phyloP scores from a whole-genome alignment of 1,140 invertebrate genomes.

The Drosophila bocqueti region DNA sequence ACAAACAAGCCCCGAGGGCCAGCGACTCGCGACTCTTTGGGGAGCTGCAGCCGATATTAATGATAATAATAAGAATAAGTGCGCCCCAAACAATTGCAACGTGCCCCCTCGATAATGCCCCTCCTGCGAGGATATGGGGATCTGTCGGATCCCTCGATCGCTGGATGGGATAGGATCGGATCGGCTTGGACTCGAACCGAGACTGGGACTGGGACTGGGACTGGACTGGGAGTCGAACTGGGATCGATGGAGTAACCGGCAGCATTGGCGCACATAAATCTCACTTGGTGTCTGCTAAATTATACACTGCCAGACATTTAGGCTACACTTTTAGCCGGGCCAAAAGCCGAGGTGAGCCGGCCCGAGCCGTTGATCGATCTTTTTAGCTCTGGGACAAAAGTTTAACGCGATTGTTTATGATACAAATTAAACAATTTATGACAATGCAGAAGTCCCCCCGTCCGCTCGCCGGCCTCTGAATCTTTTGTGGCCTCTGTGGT shows the following conservation, averaged over 20 bases:
- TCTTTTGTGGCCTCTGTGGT: conserved; percentile 2
- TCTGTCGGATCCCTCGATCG: conserved; percentile 36
- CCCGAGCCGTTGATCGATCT: conserved; percentile 79
- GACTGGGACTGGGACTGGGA: conserved; percentile 1
- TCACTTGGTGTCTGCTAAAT: conserved; percentile 85
- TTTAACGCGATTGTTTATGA: conserved; percentile 85
- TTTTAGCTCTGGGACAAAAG: conserved; percentile 84
- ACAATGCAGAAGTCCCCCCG: conserved; percentile 70
- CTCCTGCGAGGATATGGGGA: conserved; percentile 55
- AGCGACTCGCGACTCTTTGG: conserved; percentile 42
- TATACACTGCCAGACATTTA: conserved; percentile 84
- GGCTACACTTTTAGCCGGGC: conserved; percentile 76
- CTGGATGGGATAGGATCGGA: conserved; percentile 24
- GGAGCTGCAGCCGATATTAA: conserved; percentile 74
- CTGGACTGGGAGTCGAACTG: conserved; percentile 11
- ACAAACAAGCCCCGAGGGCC: conserved; percentile 79
- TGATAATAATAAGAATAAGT: conserved; percentile 84
- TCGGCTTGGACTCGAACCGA: conserved; percentile 3
- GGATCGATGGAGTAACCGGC: conserved; percentile 55
- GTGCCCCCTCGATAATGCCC: conserved; percentile 26
- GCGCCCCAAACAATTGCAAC: conserved; percentile 77
- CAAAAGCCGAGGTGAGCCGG: conserved; percentile 22
- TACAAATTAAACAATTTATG: conserved; percentile 86
- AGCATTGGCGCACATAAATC: conserved; percentile 85
- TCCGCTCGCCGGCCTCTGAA: not conserved